phyloP scores from a whole-genome alignment of 2,888 invertebrate species.

The Omphaloscelis lunosa region DNA sequence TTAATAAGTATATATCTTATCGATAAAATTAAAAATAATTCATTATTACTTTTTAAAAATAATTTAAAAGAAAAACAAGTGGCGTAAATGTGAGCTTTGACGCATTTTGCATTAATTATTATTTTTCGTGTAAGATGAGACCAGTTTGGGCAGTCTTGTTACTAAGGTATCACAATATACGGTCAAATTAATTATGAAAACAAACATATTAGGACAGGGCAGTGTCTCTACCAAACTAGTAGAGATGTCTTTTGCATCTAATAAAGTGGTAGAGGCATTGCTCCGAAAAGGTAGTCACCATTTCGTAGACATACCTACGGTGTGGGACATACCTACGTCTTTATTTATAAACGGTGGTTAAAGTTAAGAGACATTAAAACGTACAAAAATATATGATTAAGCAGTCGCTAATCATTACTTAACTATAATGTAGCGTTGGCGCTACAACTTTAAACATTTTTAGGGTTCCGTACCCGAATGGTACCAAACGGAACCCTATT shows the following conservation, averaged over 20 bases:
- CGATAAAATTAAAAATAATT: neutral
- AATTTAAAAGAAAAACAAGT: neutral
- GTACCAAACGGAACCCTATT: no score
- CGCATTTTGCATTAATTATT: slow-evolving; percentile 1
- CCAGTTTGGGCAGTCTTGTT: slow-evolving; percentile 5
- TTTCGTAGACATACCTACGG: no score
- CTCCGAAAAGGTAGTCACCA: neutral
- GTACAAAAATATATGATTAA: no score
- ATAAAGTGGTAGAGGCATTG: neutral
- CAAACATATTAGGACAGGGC: neutral
- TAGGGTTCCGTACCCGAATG: no score
- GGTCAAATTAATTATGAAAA: neutral
- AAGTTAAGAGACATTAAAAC: neutral
- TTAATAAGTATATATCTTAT: neutral
- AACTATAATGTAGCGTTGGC: no score
- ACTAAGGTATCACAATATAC: neutral
- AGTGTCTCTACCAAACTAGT: neutral
- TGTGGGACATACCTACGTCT: neutral
- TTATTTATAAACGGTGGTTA: neutral
- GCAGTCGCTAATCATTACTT: no score
- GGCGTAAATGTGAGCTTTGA: slow-evolving; percentile 6
- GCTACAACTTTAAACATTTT: no score
- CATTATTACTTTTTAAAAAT: no score
- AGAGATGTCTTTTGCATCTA: neutral
- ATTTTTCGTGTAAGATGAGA: neutral